Evolutionary conservation across 2,113 vertebrate genomes (phyloP).

Genomic region (Grammomys dolichurus): DNA sequence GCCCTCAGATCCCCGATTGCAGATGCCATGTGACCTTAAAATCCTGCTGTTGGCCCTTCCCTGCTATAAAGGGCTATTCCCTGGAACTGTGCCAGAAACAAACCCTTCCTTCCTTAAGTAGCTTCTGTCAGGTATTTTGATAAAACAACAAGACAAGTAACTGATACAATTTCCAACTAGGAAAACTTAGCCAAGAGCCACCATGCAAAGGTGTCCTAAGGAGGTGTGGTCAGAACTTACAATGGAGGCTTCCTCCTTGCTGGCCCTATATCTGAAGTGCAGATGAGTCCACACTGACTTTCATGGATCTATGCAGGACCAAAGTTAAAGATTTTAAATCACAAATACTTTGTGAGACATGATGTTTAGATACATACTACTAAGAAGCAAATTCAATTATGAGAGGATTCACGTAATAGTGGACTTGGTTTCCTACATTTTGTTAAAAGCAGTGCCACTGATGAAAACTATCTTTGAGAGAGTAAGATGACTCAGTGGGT

Average conservation of each 20-base stretch:
- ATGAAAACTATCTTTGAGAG: not conserved
- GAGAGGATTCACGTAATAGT: not conserved
- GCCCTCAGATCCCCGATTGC: not conserved
- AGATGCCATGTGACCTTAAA: not conserved
- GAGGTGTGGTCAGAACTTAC: not conserved
- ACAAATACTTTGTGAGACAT: not conserved
- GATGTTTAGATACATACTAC: not conserved
- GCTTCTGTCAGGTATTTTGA: not conserved
- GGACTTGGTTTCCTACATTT: not conserved
- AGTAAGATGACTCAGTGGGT: not conserved
- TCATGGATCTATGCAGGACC: not conserved
- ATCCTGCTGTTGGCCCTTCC: not conserved
- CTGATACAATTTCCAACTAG: not conserved
- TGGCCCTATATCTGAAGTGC: not conserved
- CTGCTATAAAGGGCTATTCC: too few relatives aligned
- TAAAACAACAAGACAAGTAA: not conserved
- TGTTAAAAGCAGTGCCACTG: not conserved
- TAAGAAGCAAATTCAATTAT: not conserved
- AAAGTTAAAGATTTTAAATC: not conserved
- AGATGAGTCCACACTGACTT: not conserved
- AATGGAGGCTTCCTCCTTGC: not conserved
- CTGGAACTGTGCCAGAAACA: not conserved
- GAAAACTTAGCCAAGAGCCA: not conserved
- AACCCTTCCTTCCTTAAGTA: not conserved
- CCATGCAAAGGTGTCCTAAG: not conserved